Conservation (phyloP, 2,113 vertebrate species). For the Urocynchramus pylzowi region DNA sequence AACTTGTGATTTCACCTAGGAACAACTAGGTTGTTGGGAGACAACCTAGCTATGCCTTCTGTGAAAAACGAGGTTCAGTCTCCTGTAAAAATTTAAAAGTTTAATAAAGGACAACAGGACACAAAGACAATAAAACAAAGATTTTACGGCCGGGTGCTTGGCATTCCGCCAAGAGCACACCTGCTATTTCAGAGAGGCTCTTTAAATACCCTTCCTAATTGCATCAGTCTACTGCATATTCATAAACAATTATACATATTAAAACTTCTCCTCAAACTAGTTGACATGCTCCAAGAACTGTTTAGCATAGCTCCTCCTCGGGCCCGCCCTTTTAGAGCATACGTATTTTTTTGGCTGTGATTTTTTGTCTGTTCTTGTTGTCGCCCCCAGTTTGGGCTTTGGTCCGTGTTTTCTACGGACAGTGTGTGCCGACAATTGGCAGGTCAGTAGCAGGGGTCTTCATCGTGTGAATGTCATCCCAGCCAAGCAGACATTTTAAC, state of each 20-base stretch:
- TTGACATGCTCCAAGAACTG: not conserved
- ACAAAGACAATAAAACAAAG: not conserved
- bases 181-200: not conserved
- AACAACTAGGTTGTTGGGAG: not conserved
- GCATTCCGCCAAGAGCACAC: not conserved
- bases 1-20: accelerated
- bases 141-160: not conserved
- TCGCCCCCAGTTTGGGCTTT: no score
- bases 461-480: not conserved
- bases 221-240: not conserved
- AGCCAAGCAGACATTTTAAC: not conserved
- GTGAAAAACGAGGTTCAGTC: not conserved
- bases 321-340: not conserved
- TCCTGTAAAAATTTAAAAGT: not conserved
- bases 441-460: not conserved
- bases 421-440: no score
- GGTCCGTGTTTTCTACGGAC: no score
- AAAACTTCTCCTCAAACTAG: not conserved
- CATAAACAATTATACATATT: not conserved
- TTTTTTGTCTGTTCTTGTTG: no score
- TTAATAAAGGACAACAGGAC: not conserved
- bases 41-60: not conserved
- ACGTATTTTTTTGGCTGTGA: not conserved
- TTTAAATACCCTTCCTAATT: not conserved
- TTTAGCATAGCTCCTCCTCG: not conserved